Base-by-base conservation (phyloP, 2,113 vertebrate species). In the Sprattus sprattus region DNA sequence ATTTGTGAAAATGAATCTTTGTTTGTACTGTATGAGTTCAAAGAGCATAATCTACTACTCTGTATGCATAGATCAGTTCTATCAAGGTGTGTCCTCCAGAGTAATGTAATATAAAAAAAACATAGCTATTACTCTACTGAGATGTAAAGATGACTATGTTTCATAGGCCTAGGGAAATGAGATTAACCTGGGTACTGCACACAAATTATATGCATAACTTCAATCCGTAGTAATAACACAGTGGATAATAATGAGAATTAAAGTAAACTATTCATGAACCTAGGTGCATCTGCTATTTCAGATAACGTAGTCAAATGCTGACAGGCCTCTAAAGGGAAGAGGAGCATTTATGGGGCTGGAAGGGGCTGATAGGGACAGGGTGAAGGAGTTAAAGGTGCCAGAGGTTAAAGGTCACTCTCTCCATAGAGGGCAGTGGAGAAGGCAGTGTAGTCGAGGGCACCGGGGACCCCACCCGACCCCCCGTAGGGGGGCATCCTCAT, bases 341-440 rank as follows among this genome's bases (percentile, higher is more conserved):
- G 28, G 11, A 39, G n/a, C n/a, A 4, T 39, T 71, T 13, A 28
- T 39, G 67, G 25, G 10, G 32, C 32, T 44, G 10, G 71, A 39
- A 15, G 11, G 13, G 71, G 4, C 32, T 16, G 32, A 32, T 78
- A 15, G 71, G 28, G 11, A 11, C 20, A 64, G 20, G 60, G 60
- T 25, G 22, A 39, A 78, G 71, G 8, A 15, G 82, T 16, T 46
- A 4, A 54, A 57, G 54, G 81, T 60, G n/a, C 25, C 10, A 16
- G 15, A 49, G 83, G 84, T 97, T 96, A 98, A 91, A 99, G 97
- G 94, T 99, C 97, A 0, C 97, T 99, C 92, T 98, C 97, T 82
- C 97, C 97, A 0, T 98, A 98, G n/a, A 98, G 96, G 1, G 97
- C 97, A 0, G 97, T 98, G 88, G 97, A 97, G 94, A 99, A 99